A percentile compares a stretch with the other conserved stretches of the same genome.
Evolutionary conservation across 2,797 vertebrate genomes (phyloP).

Genomic region (Hirundo rustica): DNA sequence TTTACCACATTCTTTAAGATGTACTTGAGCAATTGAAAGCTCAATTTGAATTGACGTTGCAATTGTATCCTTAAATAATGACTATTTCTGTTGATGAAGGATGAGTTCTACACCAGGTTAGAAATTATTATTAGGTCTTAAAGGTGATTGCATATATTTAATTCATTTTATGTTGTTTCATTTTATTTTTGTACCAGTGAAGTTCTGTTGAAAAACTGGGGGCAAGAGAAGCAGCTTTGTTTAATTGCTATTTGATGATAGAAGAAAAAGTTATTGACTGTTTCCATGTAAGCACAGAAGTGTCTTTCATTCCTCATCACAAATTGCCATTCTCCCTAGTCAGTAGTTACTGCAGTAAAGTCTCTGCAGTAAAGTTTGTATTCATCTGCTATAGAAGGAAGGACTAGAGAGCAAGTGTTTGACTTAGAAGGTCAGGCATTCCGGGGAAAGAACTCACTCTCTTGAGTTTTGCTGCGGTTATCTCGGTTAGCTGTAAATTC

Average conservation of each 20-base stretch:
- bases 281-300: not conserved
- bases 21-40: not conserved
- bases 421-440: not conserved
- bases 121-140: not conserved
- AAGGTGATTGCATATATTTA: not conserved
- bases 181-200: not conserved
- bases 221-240: not conserved
- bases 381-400: slow-evolving; percentile 3
- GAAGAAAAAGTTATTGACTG: not conserved
- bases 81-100: not conserved
- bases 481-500: not conserved
- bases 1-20: not conserved
- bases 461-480: not conserved
- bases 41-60: not conserved
- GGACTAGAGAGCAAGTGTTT: not conserved
- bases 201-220: not conserved
- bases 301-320: not conserved
- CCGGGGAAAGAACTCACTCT: not conserved
- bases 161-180: not conserved
- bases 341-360: not conserved
- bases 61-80: not conserved
- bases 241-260: not conserved
- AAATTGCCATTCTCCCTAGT: not conserved
- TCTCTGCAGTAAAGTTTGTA: not conserved
- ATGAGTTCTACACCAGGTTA: not conserved